Conservation (phyloP, 2,797 vertebrate genomes). For the Enteromius viviparus region DNA sequence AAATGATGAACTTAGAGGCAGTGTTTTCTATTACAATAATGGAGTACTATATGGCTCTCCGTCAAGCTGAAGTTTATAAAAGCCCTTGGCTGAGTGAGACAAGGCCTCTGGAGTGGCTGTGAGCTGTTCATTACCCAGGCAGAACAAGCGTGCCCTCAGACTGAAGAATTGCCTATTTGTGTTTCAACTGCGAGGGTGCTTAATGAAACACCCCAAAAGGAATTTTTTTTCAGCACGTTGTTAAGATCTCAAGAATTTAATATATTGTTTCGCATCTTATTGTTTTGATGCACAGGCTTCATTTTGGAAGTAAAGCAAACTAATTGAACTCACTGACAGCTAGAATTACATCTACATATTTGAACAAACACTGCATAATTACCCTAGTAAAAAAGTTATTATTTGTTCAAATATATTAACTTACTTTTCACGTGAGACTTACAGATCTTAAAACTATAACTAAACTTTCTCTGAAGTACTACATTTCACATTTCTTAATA, state of each 20-base stretch:
- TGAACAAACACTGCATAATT: not conserved
- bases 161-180: constrained; percentile 69
- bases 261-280: constrained; percentile 8
- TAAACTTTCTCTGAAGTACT: not conserved
- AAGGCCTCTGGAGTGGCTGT: constrained; percentile 48
- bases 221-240: not conserved
- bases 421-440: not conserved
- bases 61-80: constrained; percentile 52
- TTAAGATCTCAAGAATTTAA: constrained; percentile 16
- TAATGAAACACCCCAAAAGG: constrained; percentile 71
- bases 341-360: not conserved
- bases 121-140: constrained; percentile 55
- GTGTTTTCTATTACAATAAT: constrained; percentile 66
- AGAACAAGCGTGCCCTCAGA: constrained; percentile 52
- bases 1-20: constrained; percentile 68
- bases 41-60: constrained; percentile 38
- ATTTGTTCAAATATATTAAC: not conserved
- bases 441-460: not conserved
- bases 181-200: constrained; percentile 68
- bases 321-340: not conserved
- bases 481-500: not conserved
- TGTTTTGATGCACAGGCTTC: not conserved
- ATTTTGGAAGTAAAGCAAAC: not conserved
- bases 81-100: constrained; percentile 51
- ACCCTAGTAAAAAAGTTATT: not conserved